These are phyloP conservation scores for Whitmania pigra DNA, from an alignment of 1,140 invertebrate species.

Conservation along the genomic window DNA sequence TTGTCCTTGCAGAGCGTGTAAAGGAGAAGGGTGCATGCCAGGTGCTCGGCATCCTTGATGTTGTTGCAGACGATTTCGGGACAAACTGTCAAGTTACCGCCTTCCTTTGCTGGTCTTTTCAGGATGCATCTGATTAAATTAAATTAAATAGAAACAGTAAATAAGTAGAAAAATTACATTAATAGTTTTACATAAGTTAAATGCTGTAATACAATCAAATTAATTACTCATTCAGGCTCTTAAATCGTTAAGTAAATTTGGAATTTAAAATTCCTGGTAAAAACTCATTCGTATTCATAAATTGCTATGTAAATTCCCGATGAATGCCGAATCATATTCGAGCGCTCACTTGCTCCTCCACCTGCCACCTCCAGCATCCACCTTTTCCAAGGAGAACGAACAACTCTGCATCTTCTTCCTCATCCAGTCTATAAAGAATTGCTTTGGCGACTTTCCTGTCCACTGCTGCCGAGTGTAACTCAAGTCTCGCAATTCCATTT, in stretches of 20 bases:
- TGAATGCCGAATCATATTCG: background rate
- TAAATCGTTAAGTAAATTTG: too few relatives aligned
- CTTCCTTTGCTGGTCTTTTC: constrained; percentile 33
- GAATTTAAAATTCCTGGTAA: too few relatives aligned
- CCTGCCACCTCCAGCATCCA: constrained; percentile 28
- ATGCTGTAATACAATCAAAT: background rate
- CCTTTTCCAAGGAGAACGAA: constrained; percentile 34
- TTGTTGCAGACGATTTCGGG: constrained; percentile 37
- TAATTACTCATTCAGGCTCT: too few relatives aligned
- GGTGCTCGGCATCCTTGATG: constrained; percentile 36
- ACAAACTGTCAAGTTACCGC: constrained; percentile 26
- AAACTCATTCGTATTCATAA: too few relatives aligned
- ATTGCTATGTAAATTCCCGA: background rate
- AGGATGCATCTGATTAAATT: constrained; percentile 25
- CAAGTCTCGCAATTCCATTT: constrained; percentile 28
- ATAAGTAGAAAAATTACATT: constrained; percentile 1
- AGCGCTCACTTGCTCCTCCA: constrained; percentile 32
- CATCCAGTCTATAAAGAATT: constrained; percentile 40
- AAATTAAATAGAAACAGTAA: background rate
- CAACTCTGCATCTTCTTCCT: constrained; percentile 37
- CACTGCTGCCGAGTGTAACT: constrained; percentile 40
- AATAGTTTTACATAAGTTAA: background rate
- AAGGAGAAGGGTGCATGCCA: constrained; percentile 35
- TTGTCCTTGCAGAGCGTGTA: constrained; percentile 38
- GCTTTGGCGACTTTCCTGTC: constrained; percentile 41